Percentiles rank a stretch among this genome's conserved stretches.
These are phyloP conservation scores for Pantherophis guttatus DNA, from an alignment of 2,113 vertebrate genomes.

Conservation along the genomic window DNA sequence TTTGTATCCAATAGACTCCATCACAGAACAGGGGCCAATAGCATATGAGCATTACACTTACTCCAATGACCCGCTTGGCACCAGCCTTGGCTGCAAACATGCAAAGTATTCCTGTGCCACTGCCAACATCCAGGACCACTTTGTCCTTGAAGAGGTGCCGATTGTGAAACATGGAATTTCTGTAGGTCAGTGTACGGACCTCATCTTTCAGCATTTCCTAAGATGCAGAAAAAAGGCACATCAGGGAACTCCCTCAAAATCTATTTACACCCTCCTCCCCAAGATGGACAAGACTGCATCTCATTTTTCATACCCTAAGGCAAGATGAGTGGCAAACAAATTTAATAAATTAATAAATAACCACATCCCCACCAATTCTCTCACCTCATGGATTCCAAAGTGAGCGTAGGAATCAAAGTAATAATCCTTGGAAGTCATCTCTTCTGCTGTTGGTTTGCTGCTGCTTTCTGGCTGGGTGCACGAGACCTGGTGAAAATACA, in stretches of 20 bases:
- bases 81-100: slow-evolving; percentile 94
- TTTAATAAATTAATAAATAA: background rate
- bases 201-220: slow-evolving; percentile 96
- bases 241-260: background rate
- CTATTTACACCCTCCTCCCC: background rate
- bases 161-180: slow-evolving; percentile 95
- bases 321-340: background rate
- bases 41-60: slow-evolving; percentile 54
- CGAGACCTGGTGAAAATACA: slow-evolving; percentile 72
- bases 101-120: slow-evolving; percentile 88
- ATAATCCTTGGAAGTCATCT: slow-evolving; percentile 95
- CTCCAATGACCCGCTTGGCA: slow-evolving; percentile 89
- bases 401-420: slow-evolving; percentile 94
- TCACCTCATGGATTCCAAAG: slow-evolving; percentile 92
- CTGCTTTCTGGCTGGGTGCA: slow-evolving; percentile 78
- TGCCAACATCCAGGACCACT: slow-evolving; percentile 90
- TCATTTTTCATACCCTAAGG: background rate
- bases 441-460: slow-evolving; percentile 85
- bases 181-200: slow-evolving; percentile 89
- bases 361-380: background rate
- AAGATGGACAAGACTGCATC: background rate
- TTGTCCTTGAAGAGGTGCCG: slow-evolving; percentile 93
- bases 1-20: background rate
- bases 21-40: background rate
- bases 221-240: background rate